Conservation (phyloP, 2,888 invertebrate genomes). For the Ptychoptera contaminata region DNA sequence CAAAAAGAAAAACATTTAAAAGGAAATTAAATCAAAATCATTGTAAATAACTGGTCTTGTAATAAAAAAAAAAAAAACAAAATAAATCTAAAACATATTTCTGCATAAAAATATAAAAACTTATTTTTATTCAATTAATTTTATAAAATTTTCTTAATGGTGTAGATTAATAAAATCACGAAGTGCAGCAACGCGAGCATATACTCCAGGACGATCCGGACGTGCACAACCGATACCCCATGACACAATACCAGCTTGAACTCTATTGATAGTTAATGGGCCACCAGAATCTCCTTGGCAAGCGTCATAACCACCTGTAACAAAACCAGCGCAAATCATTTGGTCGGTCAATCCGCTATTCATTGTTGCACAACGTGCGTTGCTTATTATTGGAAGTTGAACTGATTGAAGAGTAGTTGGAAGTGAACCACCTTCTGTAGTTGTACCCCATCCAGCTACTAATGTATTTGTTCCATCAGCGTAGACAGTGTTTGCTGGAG, state of each 20-base stretch:
- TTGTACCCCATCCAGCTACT: slow-evolving; percentile 17
- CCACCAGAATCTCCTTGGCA: slow-evolving; percentile 13
- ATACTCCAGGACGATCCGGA: slow-evolving; percentile 9
- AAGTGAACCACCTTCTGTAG: slow-evolving; percentile 14
- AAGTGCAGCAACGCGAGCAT: slow-evolving; percentile 22
- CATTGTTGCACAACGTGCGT: slow-evolving; percentile 22
- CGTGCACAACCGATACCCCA: slow-evolving; percentile 12
- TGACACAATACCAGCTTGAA: slow-evolving; percentile 10
- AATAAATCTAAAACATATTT: too few species aligned
- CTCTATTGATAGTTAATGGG: slow-evolving; percentile 7
- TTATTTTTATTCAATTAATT: too few species aligned
- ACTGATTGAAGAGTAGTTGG: slow-evolving; percentile 25
- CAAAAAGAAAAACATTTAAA: too few species aligned
- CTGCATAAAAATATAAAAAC: too few species aligned
- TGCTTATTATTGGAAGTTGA: slow-evolving; percentile 32
- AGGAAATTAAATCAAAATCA: too few species aligned
- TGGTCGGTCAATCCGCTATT: slow-evolving; percentile 5
- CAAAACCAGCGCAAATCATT: slow-evolving; percentile 11
- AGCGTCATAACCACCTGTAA: slow-evolving; percentile 8
- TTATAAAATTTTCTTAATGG: too few species aligned
- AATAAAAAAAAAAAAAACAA: too few species aligned
- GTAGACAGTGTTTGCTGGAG: slow-evolving; percentile 15
- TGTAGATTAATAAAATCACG: slow-evolving; percentile 21
- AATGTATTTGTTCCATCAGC: slow-evolving; percentile 11
- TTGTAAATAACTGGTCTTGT: too few species aligned